Evolutionary conservation across 2,888 invertebrate species (phyloP).

Genomic region (Dorcus hopei): DNA sequence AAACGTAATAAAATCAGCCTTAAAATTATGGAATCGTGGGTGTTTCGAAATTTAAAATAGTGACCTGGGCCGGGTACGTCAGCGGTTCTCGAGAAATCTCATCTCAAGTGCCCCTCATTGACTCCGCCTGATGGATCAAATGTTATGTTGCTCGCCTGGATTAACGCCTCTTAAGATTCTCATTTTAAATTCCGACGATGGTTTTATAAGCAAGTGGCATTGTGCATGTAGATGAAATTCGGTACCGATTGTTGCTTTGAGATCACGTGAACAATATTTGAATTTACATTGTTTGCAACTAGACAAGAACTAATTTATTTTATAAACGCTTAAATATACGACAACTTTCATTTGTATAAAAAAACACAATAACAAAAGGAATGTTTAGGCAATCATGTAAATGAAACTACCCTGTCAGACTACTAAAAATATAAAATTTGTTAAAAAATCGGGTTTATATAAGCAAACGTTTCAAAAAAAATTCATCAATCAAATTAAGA

Average conservation of each 20-base stretch:
- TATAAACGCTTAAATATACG: too few species aligned
- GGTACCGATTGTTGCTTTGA: too few species aligned
- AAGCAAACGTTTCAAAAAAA: too few species aligned
- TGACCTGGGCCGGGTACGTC: slow-evolving; percentile 26
- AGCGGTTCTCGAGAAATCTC: slow-evolving; percentile 26
- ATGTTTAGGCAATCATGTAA: too few species aligned
- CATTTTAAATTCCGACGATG: slow-evolving; percentile 7
- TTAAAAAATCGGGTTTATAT: too few species aligned
- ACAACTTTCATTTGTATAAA: too few species aligned
- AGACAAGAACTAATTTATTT: too few species aligned
- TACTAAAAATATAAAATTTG: too few species aligned
- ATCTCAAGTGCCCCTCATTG: slow-evolving; percentile 25
- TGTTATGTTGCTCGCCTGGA: slow-evolving; percentile 21
- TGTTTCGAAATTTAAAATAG: slow-evolving; percentile 13
- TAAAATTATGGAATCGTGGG: slow-evolving; percentile 12
- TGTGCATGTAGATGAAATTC: background rate
- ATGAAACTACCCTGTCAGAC: too few species aligned
- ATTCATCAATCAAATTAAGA: slow-evolving; percentile 19
- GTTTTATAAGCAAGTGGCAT: slow-evolving; percentile 1
- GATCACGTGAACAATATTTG: too few species aligned
- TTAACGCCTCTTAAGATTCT: slow-evolving; percentile 25
- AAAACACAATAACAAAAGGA: too few species aligned
- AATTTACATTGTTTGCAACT: too few species aligned
- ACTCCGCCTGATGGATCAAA: slow-evolving; percentile 20
- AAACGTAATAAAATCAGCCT: background rate